Base-by-base conservation (phyloP, 2,113 vertebrate genomes). In the Cynocephalus volans region DNA sequence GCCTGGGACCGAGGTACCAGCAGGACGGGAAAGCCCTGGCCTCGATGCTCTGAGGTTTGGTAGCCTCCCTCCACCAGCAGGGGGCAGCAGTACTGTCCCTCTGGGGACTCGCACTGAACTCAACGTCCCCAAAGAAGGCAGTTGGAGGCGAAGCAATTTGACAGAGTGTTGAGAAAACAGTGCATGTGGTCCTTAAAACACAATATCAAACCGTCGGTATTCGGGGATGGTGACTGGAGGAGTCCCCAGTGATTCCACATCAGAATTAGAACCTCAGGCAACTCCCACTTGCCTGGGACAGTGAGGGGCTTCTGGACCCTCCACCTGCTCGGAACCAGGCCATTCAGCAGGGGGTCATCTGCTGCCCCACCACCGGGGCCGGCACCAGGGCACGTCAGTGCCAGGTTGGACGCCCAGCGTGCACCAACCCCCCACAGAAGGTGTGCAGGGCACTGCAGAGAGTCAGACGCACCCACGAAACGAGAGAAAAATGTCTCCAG, bases 1-100 rank as follows among this genome's bases (percentile, higher is more conserved):
- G 41, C 41, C 41, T 41, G 41, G 41, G 41, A 41, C 41, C 41
- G n/a, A 15, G n/a, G 60, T 50, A 5, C 18, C 62, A 3, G 2
- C 23, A 36, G 21, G 6, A 2, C 0, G 1, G 1, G 48, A 18
- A 8, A 2, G 41, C 41, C 41, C 79, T 0, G 33, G 65, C 6
- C 88, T 82, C 28, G 41, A 41, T 26, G 72, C 60, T 28, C 8
- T 0, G 41, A 54, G 11, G 52, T 23, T 41, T 52, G 3, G 6
- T 26, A 6, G 3, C 50, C 62, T 24, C 3, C 4, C 13, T 54
- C n/a, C 28, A 54, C 89, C 96, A 88, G 60, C 10, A 92, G 89
- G 62, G 93, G 89, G 89, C 90, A 83, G 77, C 52, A 56, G 70
- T 31, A 26, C 80, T 1, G 17, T 36, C 45, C 93, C 17, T 15